Evolutionary conservation across 2,888 invertebrate species (phyloP).

Genomic region (Aspidapion aeneum): DNA sequence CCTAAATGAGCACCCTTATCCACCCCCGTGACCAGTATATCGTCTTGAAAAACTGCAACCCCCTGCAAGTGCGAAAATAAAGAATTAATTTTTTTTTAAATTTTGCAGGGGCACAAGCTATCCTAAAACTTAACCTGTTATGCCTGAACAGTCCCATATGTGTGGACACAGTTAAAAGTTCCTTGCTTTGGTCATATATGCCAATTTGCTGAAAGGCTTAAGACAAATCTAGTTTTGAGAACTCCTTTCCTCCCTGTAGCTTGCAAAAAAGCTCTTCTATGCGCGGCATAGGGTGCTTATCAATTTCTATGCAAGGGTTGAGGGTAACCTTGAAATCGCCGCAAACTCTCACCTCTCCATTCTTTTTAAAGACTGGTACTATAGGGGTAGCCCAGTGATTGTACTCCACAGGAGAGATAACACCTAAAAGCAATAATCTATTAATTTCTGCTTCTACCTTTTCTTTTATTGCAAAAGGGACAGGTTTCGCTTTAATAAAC

Average conservation of each 20-base stretch:
- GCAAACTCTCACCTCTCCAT: slow-evolving; percentile 20
- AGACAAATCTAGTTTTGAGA: slow-evolving; percentile 24
- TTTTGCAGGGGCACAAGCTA: slow-evolving; percentile 37
- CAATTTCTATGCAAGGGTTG: slow-evolving; percentile 31
- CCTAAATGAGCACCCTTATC: slow-evolving; percentile 14
- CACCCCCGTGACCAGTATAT: slow-evolving; percentile 29
- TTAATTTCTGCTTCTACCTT: too few species aligned
- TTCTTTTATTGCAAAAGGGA: slow-evolving; percentile 10
- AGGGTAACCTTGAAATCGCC: slow-evolving; percentile 30
- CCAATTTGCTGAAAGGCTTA: slow-evolving; percentile 13
- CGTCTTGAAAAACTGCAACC: slow-evolving; percentile 32
- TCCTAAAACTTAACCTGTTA: slow-evolving; percentile 33
- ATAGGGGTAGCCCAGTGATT: background rate
- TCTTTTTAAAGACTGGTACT: slow-evolving; percentile 12
- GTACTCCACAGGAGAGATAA: slow-evolving; percentile 15
- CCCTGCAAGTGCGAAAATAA: slow-evolving; percentile 30
- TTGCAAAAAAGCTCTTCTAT: slow-evolving; percentile 30
- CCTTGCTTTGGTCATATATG: slow-evolving; percentile 14
- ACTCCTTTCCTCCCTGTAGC: slow-evolving; percentile 27
- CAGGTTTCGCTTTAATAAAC: slow-evolving; percentile 8
- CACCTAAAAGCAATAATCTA: too few species aligned
- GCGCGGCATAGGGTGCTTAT: slow-evolving; percentile 30
- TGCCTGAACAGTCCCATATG: slow-evolving; percentile 33
- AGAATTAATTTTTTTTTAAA: slow-evolving; percentile 37
- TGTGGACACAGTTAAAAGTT: slow-evolving; percentile 20